Evolutionary conservation across 2,888 invertebrate species (phyloP).

Genomic region (Cecidostiba fungosa): DNA sequence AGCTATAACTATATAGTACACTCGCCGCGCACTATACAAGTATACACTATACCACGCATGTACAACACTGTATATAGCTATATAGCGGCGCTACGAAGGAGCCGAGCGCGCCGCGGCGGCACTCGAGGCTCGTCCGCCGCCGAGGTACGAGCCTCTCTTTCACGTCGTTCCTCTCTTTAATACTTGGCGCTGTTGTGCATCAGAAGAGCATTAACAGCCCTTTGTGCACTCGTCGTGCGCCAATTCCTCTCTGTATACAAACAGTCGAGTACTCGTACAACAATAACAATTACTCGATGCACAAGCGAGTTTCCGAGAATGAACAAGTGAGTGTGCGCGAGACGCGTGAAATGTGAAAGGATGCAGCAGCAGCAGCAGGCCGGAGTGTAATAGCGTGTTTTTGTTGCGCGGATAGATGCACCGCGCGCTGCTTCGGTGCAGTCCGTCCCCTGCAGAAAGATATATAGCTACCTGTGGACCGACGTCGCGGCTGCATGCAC

Average conservation of each 20-base stretch:
- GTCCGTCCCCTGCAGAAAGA: background rate
- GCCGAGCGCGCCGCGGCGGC: slow-evolving; percentile 20
- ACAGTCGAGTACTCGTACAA: no score
- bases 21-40: background rate
- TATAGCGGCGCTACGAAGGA: background rate
- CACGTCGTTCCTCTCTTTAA: background rate
- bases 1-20: background rate
- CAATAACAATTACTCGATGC: no score
- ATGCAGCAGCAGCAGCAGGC: background rate
- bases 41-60: background rate
- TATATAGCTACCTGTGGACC: background rate
- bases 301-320: background rate
- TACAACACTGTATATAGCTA: background rate
- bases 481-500: background rate
- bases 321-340: slow-evolving; percentile 36
- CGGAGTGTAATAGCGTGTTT: background rate
- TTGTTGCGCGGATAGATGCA: background rate
- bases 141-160: slow-evolving; percentile 2
- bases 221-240: no score
- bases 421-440: slow-evolving; percentile 2
- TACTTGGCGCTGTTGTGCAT: background rate
- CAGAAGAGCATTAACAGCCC: no score
- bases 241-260: no score
- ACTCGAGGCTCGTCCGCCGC: slow-evolving; percentile 20
- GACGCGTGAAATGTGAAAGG: slow-evolving; percentile 21